These are phyloP conservation scores for Noturus placidus DNA, from an alignment of 2,113 vertebrate genomes.

Conservation along the genomic window DNA sequence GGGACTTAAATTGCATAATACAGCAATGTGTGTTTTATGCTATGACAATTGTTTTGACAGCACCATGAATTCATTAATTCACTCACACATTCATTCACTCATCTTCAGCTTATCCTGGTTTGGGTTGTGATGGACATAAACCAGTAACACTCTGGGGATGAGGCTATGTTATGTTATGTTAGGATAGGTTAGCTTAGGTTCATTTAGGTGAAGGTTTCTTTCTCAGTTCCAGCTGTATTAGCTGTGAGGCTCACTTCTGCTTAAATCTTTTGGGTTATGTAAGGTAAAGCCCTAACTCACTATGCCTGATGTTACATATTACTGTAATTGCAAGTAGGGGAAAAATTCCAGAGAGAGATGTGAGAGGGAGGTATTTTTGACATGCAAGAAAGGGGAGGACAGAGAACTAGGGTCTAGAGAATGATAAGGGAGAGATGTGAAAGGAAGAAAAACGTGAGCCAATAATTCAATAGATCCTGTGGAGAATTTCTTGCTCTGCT, in stretches of 20 bases:
- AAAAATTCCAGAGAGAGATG: slow-evolving; percentile 51
- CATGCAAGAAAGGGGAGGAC: slow-evolving; percentile 20
- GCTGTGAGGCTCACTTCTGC: slow-evolving; percentile 72
- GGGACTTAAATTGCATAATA: not conserved
- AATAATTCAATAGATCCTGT: slow-evolving; percentile 50
- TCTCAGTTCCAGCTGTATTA: slow-evolving; percentile 29
- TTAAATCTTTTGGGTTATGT: slow-evolving; percentile 76
- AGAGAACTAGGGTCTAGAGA: slow-evolving; percentile 49
- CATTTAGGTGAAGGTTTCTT: not conserved
- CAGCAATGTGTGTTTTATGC: not conserved
- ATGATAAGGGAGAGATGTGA: slow-evolving; percentile 19
- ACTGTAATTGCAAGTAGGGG: slow-evolving; percentile 76
- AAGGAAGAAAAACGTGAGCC: slow-evolving; percentile 24
- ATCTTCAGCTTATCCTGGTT: not conserved
- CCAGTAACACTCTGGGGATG: not conserved
- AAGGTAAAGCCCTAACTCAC: slow-evolving; percentile 79
- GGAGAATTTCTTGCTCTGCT: slow-evolving; percentile 39
- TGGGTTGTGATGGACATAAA: not conserved
- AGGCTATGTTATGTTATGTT: not conserved
- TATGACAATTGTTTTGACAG: slow-evolving; percentile 9
- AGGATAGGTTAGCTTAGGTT: not conserved
- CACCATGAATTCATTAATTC: not conserved
- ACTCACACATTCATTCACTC: not conserved
- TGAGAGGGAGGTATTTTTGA: slow-evolving; percentile 24
- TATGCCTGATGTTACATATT: slow-evolving; percentile 79